Percentiles rank a stretch among this genome's conserved stretches.
phyloP scores from a whole-genome alignment of 1,140 invertebrate species.

The Catajapyx aquilonaris region DNA sequence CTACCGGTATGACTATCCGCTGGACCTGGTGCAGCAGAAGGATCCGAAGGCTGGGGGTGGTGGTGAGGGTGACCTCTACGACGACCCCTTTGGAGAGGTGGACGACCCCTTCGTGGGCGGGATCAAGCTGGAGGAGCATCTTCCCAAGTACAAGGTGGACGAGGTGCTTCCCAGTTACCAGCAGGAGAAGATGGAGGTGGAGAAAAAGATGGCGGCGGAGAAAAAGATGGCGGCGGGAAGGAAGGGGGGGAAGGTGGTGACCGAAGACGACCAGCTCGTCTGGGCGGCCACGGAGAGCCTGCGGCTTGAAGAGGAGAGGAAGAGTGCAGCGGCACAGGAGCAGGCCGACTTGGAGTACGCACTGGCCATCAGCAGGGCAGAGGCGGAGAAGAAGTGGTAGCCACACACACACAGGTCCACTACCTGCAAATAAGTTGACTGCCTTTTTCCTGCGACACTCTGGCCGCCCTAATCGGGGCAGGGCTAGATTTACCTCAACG shows the following conservation, averaged over 20 bases:
- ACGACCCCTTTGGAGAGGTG: neutral
- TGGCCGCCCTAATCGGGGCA: too few relatives aligned
- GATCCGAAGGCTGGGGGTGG: neutral
- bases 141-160: neutral
- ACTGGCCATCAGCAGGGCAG: neutral
- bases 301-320: conserved; percentile 7
- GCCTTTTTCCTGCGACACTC: too few relatives aligned
- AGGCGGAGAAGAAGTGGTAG: too few relatives aligned
- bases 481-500: too few relatives aligned
- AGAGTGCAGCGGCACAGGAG: neutral
- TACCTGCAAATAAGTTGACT: too few relatives aligned
- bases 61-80: too few relatives aligned
- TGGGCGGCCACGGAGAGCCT: conserved; percentile 22
- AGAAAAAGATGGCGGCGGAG: neutral
- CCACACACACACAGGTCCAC: too few relatives aligned
- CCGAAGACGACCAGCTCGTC: conserved; percentile 20
- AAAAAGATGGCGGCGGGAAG: neutral
- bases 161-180: neutral
- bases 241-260: neutral
- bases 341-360: neutral
- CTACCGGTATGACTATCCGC: neutral
- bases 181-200: neutral
- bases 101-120: neutral
- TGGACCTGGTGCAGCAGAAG: neutral
- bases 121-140: neutral